Conservation (phyloP, 2,888 invertebrate genomes). For the Drosophila gaucha region DNA sequence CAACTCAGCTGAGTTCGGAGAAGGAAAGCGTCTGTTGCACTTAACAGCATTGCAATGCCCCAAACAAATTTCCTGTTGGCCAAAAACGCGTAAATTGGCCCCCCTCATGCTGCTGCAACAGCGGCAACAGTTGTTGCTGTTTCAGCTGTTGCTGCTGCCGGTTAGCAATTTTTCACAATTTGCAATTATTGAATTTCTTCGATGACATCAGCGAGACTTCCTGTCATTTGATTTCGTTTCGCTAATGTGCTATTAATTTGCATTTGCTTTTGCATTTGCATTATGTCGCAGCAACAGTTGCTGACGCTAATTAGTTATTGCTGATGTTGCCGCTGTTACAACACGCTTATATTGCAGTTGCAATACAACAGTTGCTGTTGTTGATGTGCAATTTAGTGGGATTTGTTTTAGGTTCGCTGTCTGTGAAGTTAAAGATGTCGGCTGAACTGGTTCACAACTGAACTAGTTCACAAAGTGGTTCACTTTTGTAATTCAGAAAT, state of each 20-base stretch:
- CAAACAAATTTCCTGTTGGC: conserved; percentile 68
- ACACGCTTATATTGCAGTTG: conserved; percentile 19
- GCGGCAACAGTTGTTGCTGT: conserved; percentile 5
- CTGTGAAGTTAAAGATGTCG: conserved; percentile 13
- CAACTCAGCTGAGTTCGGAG: conserved; percentile 6
- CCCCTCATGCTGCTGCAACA: conserved; percentile 15
- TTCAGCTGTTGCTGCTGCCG: conserved; percentile 16
- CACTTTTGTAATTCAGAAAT: background rate
- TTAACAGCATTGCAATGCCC: conserved; percentile 38
- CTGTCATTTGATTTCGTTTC: conserved; percentile 59
- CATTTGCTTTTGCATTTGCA: conserved; percentile 34
- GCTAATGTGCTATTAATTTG: conserved; percentile 67
- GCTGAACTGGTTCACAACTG: conserved; percentile 13
- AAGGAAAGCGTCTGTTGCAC: conserved; percentile 46
- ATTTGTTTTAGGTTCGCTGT: conserved; percentile 9
- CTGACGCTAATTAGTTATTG: conserved; percentile 35
- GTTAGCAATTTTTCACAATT: conserved; percentile 67
- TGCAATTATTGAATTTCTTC: conserved; percentile 75
- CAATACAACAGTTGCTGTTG: conserved; percentile 1
- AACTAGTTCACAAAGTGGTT: conserved; percentile 14
- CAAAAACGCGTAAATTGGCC: conserved; percentile 68
- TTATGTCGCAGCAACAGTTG: conserved; percentile 46
- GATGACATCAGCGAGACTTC: conserved; percentile 70
- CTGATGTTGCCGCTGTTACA: conserved; percentile 33
- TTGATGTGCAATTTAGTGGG: conserved; percentile 17